phyloP scores from a whole-genome alignment of 2,888 invertebrate species.

The Drosophila paranaensis region DNA sequence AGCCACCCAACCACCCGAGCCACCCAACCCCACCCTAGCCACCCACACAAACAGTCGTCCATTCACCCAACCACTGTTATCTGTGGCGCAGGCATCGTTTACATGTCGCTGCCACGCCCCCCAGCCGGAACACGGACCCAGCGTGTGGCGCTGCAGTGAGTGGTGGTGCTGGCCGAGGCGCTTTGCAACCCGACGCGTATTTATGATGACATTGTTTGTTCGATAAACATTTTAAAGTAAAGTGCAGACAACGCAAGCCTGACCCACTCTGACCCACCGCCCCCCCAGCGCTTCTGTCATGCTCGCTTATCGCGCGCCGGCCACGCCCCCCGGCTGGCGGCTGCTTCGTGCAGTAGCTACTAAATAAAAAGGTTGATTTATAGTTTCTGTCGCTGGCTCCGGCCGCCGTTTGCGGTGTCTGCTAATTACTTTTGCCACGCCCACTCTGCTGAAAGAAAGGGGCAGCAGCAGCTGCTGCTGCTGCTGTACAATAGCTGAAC shows the following conservation, averaged over 20 bases:
- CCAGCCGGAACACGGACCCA: slow-evolving; percentile 34
- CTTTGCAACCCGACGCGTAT: slow-evolving; percentile 59
- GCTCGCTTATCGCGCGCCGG: slow-evolving; percentile 22
- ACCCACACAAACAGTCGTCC: slow-evolving; percentile 6
- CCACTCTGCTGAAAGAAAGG: slow-evolving; percentile 21
- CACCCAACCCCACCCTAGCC: slow-evolving; percentile 1
- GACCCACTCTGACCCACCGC: neutral
- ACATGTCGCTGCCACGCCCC: slow-evolving; percentile 58
- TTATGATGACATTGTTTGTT: slow-evolving; percentile 81
- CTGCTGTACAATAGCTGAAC: slow-evolving; percentile 36
- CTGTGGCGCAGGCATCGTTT: slow-evolving; percentile 60
- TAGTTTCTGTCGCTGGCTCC: slow-evolving; percentile 72
- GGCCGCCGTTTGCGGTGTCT: slow-evolving; percentile 64
- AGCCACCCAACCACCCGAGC: slow-evolving; percentile 16
- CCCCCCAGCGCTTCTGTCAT: neutral
- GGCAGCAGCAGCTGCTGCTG: slow-evolving; percentile 37
- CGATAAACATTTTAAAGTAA: slow-evolving; percentile 77
- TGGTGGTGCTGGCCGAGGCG: slow-evolving; percentile 16
- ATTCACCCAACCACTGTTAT: slow-evolving; percentile 34
- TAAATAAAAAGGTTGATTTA: slow-evolving; percentile 76
- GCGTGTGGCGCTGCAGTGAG: neutral
- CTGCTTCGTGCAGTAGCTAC: slow-evolving; percentile 14
- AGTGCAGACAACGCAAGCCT: slow-evolving; percentile 38
- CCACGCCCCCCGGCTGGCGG: slow-evolving; percentile 12
- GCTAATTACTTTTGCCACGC: slow-evolving; percentile 80